Evolutionary conservation across 1,140 invertebrate genomes (phyloP).

Genomic region (Rhagoletis pomonella): DNA sequence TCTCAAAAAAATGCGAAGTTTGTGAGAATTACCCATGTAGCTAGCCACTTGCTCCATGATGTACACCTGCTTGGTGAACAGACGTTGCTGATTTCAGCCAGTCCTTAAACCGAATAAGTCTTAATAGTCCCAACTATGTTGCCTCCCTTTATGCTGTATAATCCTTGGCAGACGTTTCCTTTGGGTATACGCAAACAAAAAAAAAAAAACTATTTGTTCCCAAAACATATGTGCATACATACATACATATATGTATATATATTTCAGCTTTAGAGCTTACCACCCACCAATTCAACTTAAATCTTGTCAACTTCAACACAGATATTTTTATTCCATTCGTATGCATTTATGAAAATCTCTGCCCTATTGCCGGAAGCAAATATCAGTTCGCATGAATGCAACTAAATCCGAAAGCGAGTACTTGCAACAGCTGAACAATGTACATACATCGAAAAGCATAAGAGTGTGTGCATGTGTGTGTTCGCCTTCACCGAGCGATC

Average conservation of each 20-base stretch:
- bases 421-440: slow-evolving; percentile 48
- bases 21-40: too few relatives aligned
- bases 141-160: too few relatives aligned
- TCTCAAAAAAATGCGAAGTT: too few relatives aligned
- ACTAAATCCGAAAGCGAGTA: slow-evolving; percentile 20
- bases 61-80: too few relatives aligned
- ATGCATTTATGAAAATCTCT: background rate
- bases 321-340: background rate
- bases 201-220: too few relatives aligned
- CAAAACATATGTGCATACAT: background rate
- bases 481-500: background rate
- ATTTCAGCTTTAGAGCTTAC: background rate
- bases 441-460: background rate
- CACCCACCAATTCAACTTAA: slow-evolving; percentile 1
- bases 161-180: too few relatives aligned
- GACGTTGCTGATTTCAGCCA: too few relatives aligned
- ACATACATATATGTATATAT: background rate
- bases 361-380: slow-evolving; percentile 24
- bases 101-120: too few relatives aligned
- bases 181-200: too few relatives aligned
- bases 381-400: slow-evolving; percentile 34
- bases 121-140: too few relatives aligned
- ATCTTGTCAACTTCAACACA: slow-evolving; percentile 20
- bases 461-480: background rate
- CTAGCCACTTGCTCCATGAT: too few relatives aligned